phyloP scores from a whole-genome alignment of 30 jellyfish, hydroid and myxozoan species.

The Pseudorhiza aurosa region DNA sequence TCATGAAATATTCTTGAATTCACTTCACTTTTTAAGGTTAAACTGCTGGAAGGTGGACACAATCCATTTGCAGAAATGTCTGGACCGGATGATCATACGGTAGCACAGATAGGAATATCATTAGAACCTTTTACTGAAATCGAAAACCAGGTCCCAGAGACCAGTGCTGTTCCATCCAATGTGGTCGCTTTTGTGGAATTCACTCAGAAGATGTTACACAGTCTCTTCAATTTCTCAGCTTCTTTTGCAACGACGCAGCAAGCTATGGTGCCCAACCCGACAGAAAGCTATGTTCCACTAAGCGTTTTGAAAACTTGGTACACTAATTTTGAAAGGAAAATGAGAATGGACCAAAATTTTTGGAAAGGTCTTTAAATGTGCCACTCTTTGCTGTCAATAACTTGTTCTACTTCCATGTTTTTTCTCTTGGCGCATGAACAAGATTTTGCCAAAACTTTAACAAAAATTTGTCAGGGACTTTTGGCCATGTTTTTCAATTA shows the following conservation, averaged over 20 bases:
- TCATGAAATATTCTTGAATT: no score
- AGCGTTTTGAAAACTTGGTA: slow-evolving; percentile 88
- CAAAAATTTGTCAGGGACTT: no score
- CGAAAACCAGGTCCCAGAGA: slow-evolving; percentile 77
- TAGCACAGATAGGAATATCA: slow-evolving; percentile 88
- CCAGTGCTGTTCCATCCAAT: slow-evolving; percentile 70
- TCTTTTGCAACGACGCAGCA: slow-evolving; percentile 90
- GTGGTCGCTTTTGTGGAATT: slow-evolving; percentile 80
- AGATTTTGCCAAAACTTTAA: no score
- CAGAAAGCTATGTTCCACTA: slow-evolving; percentile 81
- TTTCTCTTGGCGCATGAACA: no score
- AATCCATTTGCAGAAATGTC: slow-evolving; percentile 72
- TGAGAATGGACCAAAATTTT: slow-evolving; percentile 85
- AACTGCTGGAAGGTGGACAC: slow-evolving; percentile 70
- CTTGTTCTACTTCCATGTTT: no score
- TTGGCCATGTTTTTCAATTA: no score
- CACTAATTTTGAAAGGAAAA: slow-evolving; percentile 76
- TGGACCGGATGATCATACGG: slow-evolving; percentile 62
- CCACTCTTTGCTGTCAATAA: background rate
- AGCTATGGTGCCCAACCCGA: slow-evolving; percentile 74
- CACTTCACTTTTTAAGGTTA: slow-evolving; percentile 19
- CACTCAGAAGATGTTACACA: slow-evolving; percentile 86
- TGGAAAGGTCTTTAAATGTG: slow-evolving; percentile 74
- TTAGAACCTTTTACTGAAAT: slow-evolving; percentile 77
- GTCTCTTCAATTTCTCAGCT: slow-evolving; percentile 77